phyloP scores from a whole-genome alignment of 1,140 invertebrate species.

The Neotoxoptera formosana region DNA sequence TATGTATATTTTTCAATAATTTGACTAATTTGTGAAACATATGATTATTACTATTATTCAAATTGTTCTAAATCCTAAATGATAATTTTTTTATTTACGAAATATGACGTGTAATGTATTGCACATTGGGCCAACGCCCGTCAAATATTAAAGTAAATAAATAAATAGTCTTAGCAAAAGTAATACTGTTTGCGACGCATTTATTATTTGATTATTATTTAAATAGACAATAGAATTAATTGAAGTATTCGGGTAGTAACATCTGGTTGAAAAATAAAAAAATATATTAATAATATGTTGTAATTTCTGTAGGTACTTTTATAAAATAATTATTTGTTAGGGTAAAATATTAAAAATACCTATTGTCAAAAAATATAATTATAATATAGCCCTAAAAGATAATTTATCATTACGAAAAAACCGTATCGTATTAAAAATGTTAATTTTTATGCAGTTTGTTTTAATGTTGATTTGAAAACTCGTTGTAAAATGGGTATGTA shows the following conservation, averaged over 20 bases:
- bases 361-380: background rate
- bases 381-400: background rate
- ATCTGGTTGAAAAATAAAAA: background rate
- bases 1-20: background rate
- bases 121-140: background rate
- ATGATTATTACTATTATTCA: background rate
- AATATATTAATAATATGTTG: no score
- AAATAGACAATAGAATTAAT: background rate
- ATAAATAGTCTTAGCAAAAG: background rate
- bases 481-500: conserved; percentile 2
- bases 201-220: background rate
- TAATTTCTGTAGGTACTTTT: background rate
- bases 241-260: background rate
- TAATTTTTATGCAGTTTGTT: background rate
- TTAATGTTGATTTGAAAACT: conserved; percentile 36
- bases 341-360: background rate
- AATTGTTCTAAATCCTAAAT: no score
- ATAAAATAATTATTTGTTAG: background rate
- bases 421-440: background rate
- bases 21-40: background rate
- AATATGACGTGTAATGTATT: no score
- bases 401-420: background rate
- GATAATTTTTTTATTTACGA: no score
- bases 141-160: background rate
- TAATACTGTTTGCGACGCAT: background rate